Conservation (phyloP, 2,888 invertebrate species). For the Dryobota labecula region DNA sequence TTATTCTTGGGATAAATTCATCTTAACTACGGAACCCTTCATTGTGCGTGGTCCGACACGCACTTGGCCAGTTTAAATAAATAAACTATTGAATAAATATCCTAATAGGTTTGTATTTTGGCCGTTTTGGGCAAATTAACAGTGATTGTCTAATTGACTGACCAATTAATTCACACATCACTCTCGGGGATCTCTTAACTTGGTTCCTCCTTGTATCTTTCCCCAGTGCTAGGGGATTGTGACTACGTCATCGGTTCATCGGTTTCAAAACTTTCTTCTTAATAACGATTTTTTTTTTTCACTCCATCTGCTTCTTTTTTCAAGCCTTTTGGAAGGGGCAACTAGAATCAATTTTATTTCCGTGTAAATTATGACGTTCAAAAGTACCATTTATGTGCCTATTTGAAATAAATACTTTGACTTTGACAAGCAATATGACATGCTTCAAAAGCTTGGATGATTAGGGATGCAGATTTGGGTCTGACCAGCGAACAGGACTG, state of each 20-base stretch:
- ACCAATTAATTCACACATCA: conserved; percentile 14
- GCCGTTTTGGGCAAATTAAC: conserved; percentile 34
- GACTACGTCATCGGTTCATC: not conserved
- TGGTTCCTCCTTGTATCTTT: not conserved
- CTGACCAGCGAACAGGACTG: not conserved
- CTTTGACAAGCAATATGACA: not conserved
- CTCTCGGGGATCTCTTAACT: conserved; percentile 7
- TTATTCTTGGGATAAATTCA: too few species aligned
- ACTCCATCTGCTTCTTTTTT: not conserved
- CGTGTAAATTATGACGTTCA: too few species aligned
- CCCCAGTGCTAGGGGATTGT: not conserved
- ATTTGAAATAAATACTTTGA: too few species aligned
- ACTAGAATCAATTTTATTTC: too few species aligned
- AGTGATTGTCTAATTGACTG: conserved; percentile 28
- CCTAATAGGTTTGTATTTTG: conserved; percentile 13
- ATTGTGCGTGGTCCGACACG: too few species aligned
- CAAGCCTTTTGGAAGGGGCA: too few species aligned
- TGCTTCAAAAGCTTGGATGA: not conserved
- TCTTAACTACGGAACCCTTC: too few species aligned
- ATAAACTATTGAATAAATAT: conserved; percentile 31
- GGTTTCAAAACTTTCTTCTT: not conserved
- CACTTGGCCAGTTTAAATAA: too few species aligned
- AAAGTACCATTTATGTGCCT: too few species aligned
- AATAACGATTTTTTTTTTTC: too few species aligned
- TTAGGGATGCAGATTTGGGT: not conserved